Evolutionary conservation across 2,113 vertebrate genomes (phyloP).

Genomic region (Xiphophorus maculatus): DNA sequence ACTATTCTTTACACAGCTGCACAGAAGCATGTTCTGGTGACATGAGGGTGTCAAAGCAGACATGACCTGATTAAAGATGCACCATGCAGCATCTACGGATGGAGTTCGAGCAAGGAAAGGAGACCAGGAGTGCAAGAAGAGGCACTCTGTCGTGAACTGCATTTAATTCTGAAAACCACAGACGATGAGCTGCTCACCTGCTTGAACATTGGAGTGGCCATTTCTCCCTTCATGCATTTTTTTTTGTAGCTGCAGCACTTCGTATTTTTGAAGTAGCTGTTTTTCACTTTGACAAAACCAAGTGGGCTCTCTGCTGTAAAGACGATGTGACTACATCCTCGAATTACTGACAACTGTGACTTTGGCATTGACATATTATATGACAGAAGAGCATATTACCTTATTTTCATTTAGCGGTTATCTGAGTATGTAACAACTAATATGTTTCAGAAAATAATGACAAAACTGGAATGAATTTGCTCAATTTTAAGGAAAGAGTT

Average conservation of each 20-base stretch:
- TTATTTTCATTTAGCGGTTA: neutral
- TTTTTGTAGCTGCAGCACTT: neutral
- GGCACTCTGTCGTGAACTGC: conserved; percentile 49
- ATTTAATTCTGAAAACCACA: conserved; percentile 52
- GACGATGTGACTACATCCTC: conserved; percentile 2
- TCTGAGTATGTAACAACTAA: neutral
- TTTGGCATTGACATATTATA: neutral
- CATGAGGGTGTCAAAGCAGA: conserved; percentile 53
- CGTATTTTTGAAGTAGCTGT: neutral
- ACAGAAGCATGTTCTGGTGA: conserved; percentile 49
- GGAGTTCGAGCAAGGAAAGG: conserved; percentile 46
- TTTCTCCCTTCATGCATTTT: neutral
- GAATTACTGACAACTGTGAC: conserved; percentile 3
- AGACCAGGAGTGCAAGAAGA: conserved; percentile 33
- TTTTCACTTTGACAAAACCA: conserved; percentile 2
- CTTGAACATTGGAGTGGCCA: conserved; percentile 26
- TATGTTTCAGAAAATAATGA: neutral
- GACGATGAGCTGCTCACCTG: conserved; percentile 34
- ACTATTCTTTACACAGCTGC: conserved; percentile 51
- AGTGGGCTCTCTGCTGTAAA: conserved; percentile 14
- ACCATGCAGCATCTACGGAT: conserved; percentile 37
- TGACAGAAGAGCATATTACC: neutral
- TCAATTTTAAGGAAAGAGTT: neutral
- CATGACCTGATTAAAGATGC: conserved; percentile 69
- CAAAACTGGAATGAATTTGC: neutral